Percentiles rank a stretch among this genome's conserved stretches.
phyloP scores from a whole-genome alignment of 2,113 vertebrate species.

The Struthio camelus region DNA sequence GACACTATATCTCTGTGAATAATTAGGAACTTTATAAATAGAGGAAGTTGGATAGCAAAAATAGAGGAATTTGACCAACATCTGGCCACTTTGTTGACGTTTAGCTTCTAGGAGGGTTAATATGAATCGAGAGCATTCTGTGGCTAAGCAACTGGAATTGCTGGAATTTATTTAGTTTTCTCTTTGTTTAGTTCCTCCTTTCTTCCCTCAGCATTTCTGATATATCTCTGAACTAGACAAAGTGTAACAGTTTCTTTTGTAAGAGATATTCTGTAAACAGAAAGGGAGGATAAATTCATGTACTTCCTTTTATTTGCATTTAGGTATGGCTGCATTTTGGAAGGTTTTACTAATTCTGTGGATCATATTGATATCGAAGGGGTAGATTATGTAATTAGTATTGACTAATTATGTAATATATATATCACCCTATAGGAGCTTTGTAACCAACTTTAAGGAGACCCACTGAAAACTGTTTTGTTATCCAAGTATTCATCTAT shows the following conservation, averaged over 20 bases:
- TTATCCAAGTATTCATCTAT: not conserved
- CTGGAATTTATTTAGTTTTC: not conserved
- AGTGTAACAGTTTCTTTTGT: not conserved
- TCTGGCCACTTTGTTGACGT: not conserved
- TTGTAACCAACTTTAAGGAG: not conserved
- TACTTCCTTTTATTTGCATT: not conserved
- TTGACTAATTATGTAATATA: not conserved
- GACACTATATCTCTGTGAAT: not conserved
- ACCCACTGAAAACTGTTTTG: no score
- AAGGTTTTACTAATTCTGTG: not conserved
- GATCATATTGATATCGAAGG: not conserved
- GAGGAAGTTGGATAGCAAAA: not conserved
- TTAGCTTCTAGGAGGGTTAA: not conserved
- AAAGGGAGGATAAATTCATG: not conserved
- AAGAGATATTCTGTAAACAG: not conserved
- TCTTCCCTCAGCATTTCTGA: not conserved
- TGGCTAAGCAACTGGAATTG: not conserved
- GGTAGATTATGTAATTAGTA: not conserved
- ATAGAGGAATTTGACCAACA: not conserved
- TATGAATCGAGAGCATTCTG: not conserved
- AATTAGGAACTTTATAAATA: not conserved
- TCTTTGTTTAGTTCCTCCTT: not conserved
- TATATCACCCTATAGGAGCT: not conserved
- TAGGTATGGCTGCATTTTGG: not conserved
- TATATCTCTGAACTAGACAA: not conserved